These are phyloP conservation scores for Tychaedon coryphoeus DNA, from an alignment of 2,113 vertebrate genomes.

Conservation along the genomic window DNA sequence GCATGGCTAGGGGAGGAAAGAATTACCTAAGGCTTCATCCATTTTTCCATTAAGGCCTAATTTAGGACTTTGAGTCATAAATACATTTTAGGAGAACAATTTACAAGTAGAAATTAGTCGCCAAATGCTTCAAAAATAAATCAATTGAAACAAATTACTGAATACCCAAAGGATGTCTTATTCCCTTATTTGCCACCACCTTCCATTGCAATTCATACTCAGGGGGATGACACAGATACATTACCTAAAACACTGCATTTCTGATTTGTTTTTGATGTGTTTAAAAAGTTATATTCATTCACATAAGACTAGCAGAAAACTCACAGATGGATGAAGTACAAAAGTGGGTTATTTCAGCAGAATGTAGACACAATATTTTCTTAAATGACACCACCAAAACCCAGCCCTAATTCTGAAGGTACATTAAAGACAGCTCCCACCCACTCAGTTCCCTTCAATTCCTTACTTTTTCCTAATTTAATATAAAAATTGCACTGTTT, in stretches of 20 bases:
- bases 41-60: slow-evolving; percentile 49
- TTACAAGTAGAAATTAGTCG: neutral
- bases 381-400: neutral
- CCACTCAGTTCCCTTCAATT: neutral
- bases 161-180: neutral
- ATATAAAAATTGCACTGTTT: neutral
- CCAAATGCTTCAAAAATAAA: neutral
- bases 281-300: neutral
- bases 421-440: neutral
- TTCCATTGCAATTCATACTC: neutral
- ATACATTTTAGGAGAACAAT: slow-evolving; percentile 22
- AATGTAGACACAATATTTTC: neutral
- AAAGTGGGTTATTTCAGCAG: neutral
- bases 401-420: neutral
- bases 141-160: neutral
- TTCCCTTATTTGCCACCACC: neutral
- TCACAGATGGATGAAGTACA: neutral
- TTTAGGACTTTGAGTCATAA: slow-evolving; percentile 23
- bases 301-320: neutral
- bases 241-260: neutral
- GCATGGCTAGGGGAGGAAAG: neutral
- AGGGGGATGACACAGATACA: neutral
- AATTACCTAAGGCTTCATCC: slow-evolving; percentile 39
- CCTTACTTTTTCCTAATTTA: neutral
- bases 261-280: neutral